Percentiles rank a stretch among this genome's conserved stretches.
These are phyloP conservation scores for Fragum sueziense DNA, from an alignment of 2,888 invertebrate genomes.

Conservation along the genomic window DNA sequence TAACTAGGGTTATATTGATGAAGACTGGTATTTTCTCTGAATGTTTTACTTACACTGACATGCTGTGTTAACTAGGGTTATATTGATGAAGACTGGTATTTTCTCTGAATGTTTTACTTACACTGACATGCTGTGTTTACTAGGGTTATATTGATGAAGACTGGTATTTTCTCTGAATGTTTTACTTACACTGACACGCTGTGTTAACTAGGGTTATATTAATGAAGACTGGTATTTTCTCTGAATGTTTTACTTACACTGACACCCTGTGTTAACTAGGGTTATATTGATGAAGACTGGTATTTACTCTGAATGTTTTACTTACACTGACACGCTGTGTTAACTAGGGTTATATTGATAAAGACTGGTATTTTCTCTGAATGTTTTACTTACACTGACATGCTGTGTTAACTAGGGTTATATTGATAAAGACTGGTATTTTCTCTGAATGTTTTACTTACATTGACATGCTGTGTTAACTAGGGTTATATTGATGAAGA, in stretches of 20 bases:
- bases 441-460: conserved; percentile 84
- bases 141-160: conserved; percentile 84
- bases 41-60: conserved; percentile 85
- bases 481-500: conserved; percentile 84
- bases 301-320: conserved; percentile 84
- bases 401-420: conserved; percentile 83
- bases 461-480: conserved; percentile 84
- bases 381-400: conserved; percentile 85
- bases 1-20: conserved; percentile 84
- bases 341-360: conserved; percentile 84
- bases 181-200: conserved; percentile 84
- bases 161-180: conserved; percentile 84
- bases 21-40: conserved; percentile 84
- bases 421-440: conserved; percentile 84
- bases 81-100: conserved; percentile 84
- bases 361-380: conserved; percentile 84
- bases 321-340: conserved; percentile 84
- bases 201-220: conserved; percentile 84
- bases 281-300: conserved; percentile 84
- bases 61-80: conserved; percentile 83
- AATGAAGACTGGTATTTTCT: conserved; percentile 84
- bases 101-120: conserved; percentile 84
- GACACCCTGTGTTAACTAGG: conserved; percentile 83
- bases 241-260: conserved; percentile 85
- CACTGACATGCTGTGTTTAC: conserved; percentile 84